Percentiles rank a stretch among this genome's conserved stretches.
These are phyloP conservation scores for Nicator chloris DNA, from an alignment of 2,113 vertebrate genomes.

Conservation along the genomic window DNA sequence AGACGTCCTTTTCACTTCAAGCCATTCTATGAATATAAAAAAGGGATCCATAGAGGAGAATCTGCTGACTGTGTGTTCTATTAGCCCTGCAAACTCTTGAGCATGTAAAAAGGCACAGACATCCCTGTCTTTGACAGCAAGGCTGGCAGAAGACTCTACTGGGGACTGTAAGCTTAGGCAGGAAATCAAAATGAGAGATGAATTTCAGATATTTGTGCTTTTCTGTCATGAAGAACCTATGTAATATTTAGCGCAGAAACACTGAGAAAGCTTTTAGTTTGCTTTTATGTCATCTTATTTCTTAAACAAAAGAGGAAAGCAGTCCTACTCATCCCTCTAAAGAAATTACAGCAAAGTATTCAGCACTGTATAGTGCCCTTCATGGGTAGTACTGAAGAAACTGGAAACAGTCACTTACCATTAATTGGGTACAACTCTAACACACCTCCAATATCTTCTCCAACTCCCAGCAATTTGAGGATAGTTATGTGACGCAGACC, in stretches of 20 bases:
- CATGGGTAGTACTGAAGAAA: neutral
- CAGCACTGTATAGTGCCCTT: neutral
- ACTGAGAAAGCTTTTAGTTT: neutral
- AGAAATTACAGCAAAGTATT: neutral
- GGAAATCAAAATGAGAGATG: neutral
- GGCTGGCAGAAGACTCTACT: neutral
- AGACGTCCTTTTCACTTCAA: neutral
- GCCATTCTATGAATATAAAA: neutral
- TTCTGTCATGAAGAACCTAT: neutral
- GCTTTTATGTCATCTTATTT: neutral
- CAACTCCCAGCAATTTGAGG: conserved; percentile 88
- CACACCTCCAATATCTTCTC: conserved; percentile 83
- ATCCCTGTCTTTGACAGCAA: neutral
- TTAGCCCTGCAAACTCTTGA: neutral
- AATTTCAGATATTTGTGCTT: neutral
- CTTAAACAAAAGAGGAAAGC: neutral
- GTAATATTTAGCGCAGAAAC: neutral
- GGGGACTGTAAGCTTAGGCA: neutral
- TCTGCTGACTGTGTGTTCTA: neutral
- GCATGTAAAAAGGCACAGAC: neutral
- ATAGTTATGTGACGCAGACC: conserved; percentile 94
- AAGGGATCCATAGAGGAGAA: neutral
- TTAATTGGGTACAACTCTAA: conserved; percentile 96
- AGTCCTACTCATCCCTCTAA: neutral
- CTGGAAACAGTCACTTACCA: conserved; percentile 74